Evolutionary conservation across 2,113 vertebrate genomes (phyloP), one percentile per base, ranked within the genome.

Genomic region (Epinephelus lanceolatus): DNA sequence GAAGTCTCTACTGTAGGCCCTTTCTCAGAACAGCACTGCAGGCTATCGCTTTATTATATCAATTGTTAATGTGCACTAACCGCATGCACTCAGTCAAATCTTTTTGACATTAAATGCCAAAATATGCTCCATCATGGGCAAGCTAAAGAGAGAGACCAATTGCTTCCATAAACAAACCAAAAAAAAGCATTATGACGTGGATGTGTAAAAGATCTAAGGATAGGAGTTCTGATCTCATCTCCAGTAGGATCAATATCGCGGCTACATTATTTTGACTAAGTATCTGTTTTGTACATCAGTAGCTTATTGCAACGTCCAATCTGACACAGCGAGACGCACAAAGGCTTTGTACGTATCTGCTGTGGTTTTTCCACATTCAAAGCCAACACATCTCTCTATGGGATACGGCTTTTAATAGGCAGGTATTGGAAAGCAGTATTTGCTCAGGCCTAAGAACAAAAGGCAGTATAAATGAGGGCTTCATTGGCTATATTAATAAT

Each of bases 401-500:
- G 86, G 49, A 57, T 21, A 23, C 10, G 6, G 82, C 60, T 83
- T 88, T 85, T 83, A 80, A 83, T 59, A 81, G 67, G 68, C 84
- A 86, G 87, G 85, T 91, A 83, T 62, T 52, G 66, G 71, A 86
- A 84, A 88, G 79, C 63, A 53, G 72, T 53, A 60, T 85, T 90
- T 85, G 73, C 87, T 73, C 40, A 70, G 78, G 52, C 83, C 85
- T 68, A 71, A 89, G 89, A 92, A 91, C 88, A 90, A 94, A 92
- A 85, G 82, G 82, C 69, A 67, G 42, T 57, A 59, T 68, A 92
- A 93, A 92, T 78, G 86, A 86, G 70, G 65, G 85, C 86, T 87
- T 90, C 81, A 90, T 77, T 78, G 88, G 88, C 82, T 83, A 71
- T 92, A 86, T 91, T 94, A 88, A 91, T 93, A 91, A 94, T 94